Conservation (phyloP, 2,113 vertebrate genomes). For the Alosa alosa region DNA sequence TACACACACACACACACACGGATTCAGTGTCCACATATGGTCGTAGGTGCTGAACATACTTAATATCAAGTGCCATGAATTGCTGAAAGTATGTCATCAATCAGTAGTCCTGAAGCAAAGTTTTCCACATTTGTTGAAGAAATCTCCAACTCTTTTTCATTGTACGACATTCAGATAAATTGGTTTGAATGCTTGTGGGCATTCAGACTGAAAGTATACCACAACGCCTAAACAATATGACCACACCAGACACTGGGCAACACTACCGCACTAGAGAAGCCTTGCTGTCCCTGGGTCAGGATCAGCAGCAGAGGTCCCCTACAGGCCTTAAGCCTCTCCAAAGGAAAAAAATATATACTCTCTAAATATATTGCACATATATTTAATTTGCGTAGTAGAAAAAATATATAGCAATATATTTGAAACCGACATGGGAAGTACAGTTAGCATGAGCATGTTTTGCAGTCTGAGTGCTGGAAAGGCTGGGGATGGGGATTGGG, state of each 20-base stretch:
- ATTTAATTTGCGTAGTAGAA: not conserved
- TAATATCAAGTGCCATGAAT: not conserved
- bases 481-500: not conserved
- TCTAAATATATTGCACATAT: conserved; percentile 19
- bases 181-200: not conserved
- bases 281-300: not conserved
- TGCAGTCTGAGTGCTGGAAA: not conserved
- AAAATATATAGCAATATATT: conserved; percentile 17
- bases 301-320: not conserved
- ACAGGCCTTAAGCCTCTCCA: conserved; percentile 2
- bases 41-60: not conserved
- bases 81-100: conserved; percentile 36
- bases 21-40: not conserved
- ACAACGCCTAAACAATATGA: not conserved
- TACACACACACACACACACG: conserved; percentile 30
- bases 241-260: not conserved
- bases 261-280: not conserved
- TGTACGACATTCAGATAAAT: not conserved
- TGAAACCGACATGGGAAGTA: not conserved
- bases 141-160: not conserved
- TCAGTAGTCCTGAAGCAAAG: conserved; percentile 22
- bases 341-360: not conserved
- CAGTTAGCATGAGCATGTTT: conserved; percentile 16
- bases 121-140: not conserved
- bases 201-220: not conserved